Conservation (phyloP, 2,113 vertebrate genomes). For the Microtus richardsoni region DNA sequence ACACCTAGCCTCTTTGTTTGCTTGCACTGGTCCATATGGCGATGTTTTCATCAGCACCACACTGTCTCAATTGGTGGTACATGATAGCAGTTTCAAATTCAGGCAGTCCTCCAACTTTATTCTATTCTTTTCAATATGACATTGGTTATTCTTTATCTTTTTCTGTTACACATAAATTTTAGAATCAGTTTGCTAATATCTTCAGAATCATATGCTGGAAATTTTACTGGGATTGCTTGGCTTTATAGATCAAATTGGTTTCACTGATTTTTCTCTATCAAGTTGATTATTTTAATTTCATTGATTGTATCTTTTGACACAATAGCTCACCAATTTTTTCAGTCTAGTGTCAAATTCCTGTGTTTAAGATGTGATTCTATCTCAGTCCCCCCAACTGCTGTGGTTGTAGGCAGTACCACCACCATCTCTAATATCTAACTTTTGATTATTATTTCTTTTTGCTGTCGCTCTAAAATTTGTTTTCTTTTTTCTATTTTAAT, state of each 20-base stretch:
- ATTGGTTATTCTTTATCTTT: not conserved
- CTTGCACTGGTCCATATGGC: not conserved
- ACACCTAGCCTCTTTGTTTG: not conserved
- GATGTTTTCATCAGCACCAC: not conserved
- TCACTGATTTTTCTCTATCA: not conserved
- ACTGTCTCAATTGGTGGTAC: not conserved
- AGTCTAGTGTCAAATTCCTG: not conserved
- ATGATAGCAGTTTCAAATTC: not conserved
- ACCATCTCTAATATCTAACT: not conserved
- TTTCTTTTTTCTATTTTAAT: not conserved
- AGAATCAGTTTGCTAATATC: not conserved
- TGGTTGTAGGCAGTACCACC: too few species aligned
- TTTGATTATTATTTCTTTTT: not conserved
- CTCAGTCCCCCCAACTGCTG: not conserved
- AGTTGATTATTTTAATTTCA: not conserved
- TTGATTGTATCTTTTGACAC: not conserved
- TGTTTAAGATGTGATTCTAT: not conserved
- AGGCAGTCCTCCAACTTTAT: not conserved
- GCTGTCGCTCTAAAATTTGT: not conserved
- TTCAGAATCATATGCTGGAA: not conserved
- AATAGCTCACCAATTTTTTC: not conserved
- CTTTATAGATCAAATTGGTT: not conserved
- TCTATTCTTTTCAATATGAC: not conserved
- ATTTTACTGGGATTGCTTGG: not conserved
- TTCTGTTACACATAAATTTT: not conserved